These are phyloP conservation scores for Drosophila willistoni DNA, from an alignment of 1,140 invertebrate species.

Conservation along the genomic window DNA sequence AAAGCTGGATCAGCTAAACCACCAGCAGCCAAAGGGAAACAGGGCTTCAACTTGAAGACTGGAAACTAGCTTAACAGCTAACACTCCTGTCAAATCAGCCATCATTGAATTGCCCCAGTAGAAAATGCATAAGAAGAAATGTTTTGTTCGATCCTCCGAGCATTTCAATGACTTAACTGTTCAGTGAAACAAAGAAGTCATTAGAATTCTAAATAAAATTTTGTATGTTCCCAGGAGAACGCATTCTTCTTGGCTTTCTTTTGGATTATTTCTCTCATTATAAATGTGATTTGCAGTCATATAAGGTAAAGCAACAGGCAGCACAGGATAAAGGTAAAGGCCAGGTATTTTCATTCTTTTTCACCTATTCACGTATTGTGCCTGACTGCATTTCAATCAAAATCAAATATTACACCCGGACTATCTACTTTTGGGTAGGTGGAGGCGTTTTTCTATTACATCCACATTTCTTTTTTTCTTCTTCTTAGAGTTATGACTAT, in stretches of 20 bases:
- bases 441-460: neutral
- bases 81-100: constrained; percentile 28
- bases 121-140: no score
- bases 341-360: neutral
- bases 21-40: neutral
- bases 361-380: constrained; percentile 26
- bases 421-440: neutral
- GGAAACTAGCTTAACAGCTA: constrained; percentile 42
- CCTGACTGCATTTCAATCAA: constrained; percentile 77
- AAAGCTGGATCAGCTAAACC: neutral
- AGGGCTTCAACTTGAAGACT: constrained; percentile 23
- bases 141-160: no score
- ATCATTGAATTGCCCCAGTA: neutral
- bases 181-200: neutral
- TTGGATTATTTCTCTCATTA: constrained; percentile 53
- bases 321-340: neutral
- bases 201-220: neutral
- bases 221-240: no score
- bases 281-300: constrained; percentile 7
- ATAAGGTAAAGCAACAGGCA: constrained; percentile 54
- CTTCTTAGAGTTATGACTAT: constrained; percentile 20
- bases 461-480: no score
- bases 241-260: constrained; percentile 13
- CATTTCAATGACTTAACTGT: no score
- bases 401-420: constrained; percentile 73